phyloP scores from a whole-genome alignment of 2,113 vertebrate species.

The Lota lota region DNA sequence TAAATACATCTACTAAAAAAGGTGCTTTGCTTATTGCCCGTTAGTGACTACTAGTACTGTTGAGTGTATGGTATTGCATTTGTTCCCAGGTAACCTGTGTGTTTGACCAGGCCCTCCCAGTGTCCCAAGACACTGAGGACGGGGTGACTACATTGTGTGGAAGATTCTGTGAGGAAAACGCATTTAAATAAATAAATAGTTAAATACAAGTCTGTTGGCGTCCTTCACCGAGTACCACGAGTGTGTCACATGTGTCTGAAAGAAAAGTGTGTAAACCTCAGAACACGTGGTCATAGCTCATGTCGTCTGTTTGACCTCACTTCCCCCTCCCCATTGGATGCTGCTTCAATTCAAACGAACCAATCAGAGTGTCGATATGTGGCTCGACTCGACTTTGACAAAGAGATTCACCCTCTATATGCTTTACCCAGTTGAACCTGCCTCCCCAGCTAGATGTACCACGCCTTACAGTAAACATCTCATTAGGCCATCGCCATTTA shows the following conservation, averaged over 20 bases:
- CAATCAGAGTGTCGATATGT: background rate
- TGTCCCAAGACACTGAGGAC: conserved; percentile 26
- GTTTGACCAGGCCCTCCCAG: background rate
- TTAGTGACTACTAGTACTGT: conserved; percentile 6
- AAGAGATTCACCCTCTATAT: background rate
- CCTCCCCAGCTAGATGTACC: background rate
- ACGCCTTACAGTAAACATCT: too few species aligned
- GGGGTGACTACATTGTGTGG: conserved; percentile 27
- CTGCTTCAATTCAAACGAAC: conserved; percentile 2
- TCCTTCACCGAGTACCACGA: conserved; percentile 37
- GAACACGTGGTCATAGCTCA: conserved; percentile 13
- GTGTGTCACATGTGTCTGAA: background rate
- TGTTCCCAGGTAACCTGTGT: conserved; percentile 1
- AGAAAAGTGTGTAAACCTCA: conserved; percentile 43
- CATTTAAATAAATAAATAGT: conserved; percentile 79
- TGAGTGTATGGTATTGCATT: conserved; percentile 12
- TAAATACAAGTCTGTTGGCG: conserved; percentile 68
- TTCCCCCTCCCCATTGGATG: background rate
- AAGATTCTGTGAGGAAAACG: conserved; percentile 10
- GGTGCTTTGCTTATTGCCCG: background rate
- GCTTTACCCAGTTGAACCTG: background rate
- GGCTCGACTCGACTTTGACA: too few species aligned
- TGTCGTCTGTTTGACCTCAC: conserved; percentile 9
- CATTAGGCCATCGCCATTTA: too few species aligned
- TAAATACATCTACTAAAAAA: background rate